These are phyloP conservation scores for Agrochola circellaris DNA, from an alignment of 2,888 invertebrate genomes.

Conservation along the genomic window DNA sequence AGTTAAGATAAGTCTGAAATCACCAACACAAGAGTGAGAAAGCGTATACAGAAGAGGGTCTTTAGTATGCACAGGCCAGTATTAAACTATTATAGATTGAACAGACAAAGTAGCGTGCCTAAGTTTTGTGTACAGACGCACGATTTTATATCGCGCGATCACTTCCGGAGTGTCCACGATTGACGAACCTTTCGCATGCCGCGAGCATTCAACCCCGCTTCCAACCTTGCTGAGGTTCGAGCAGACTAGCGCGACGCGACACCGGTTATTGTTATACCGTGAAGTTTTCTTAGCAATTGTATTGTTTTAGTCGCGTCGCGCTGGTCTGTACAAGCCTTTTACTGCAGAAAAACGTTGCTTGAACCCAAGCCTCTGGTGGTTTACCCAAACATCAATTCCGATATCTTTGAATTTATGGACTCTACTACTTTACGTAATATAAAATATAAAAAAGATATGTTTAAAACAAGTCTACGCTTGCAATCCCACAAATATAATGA, in stretches of 20 bases:
- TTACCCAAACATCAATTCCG: not conserved
- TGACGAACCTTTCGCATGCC: not conserved
- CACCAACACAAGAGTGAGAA: no score
- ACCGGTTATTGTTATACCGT: no score
- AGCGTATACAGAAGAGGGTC: no score
- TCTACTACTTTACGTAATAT: no score
- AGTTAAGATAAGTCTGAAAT: no score
- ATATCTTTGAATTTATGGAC: not conserved
- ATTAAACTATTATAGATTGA: not conserved
- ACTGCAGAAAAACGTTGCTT: not conserved
- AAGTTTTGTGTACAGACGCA: not conserved
- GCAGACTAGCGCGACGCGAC: no score
- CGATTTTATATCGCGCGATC: not conserved
- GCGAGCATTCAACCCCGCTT: not conserved
- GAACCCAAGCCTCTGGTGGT: not conserved
- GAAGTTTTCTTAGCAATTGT: no score
- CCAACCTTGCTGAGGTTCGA: not conserved
- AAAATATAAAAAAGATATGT: no score
- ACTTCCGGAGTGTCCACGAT: not conserved
- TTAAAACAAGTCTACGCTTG: not conserved
- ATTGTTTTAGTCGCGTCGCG: no score
- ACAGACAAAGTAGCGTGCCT: not conserved
- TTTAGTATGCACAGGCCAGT: not conserved
- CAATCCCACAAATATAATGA: not conserved
- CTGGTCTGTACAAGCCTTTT: not conserved